phyloP scores from a whole-genome alignment of 2,113 vertebrate species.

The Mesembrinibis cayennensis region DNA sequence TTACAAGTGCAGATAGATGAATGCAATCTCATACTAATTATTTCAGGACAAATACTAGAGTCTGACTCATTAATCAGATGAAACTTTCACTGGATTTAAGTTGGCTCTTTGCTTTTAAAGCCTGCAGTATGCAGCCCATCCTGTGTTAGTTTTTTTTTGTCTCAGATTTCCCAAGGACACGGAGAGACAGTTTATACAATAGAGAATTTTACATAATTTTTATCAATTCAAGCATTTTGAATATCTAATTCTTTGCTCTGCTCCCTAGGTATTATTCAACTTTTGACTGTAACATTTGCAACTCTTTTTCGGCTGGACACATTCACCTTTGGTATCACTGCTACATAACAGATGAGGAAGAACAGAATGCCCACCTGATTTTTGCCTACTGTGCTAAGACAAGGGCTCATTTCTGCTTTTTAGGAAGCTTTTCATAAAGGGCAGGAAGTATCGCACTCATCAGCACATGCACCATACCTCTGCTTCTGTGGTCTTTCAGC shows the following conservation, averaged over 20 bases:
- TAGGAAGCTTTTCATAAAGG: neutral
- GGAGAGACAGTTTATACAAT: neutral
- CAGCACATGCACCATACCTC: neutral
- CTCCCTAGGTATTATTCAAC: neutral
- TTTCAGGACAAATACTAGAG: neutral
- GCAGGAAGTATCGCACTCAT: neutral
- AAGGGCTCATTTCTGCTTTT: neutral
- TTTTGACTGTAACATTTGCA: neutral
- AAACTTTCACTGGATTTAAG: neutral
- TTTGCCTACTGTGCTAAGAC: neutral
- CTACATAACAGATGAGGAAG: neutral
- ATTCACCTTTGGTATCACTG: neutral
- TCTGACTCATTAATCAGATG: neutral
- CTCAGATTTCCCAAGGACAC: neutral
- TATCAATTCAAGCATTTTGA: neutral
- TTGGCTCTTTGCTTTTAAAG: neutral
- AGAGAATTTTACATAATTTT: neutral
- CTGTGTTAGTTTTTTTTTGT: neutral
- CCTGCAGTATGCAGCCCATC: neutral
- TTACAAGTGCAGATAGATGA: neutral
- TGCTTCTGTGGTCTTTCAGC: neutral
- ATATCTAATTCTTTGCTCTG: neutral
- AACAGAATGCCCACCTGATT: neutral
- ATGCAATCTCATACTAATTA: neutral
- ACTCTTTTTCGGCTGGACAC: neutral